Percentiles rank a stretch among this genome's conserved stretches.
Evolutionary conservation across 2,888 invertebrate species (phyloP).

Genomic region (Acronicta aceris): DNA sequence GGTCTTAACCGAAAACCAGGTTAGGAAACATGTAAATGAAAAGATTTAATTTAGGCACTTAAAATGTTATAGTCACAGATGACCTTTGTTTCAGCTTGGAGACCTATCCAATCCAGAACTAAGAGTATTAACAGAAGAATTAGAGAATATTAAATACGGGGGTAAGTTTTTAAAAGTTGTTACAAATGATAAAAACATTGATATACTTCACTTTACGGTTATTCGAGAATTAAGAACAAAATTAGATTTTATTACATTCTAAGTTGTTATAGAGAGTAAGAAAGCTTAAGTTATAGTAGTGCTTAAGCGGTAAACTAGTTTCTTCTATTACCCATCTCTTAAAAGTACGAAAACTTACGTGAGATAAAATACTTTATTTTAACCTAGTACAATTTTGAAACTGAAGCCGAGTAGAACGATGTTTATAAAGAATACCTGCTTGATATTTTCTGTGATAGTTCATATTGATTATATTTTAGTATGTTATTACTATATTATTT

Average conservation of each 20-base stretch:
- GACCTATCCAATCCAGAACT: conserved; percentile 97
- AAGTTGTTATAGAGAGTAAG: neutral
- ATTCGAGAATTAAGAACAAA: neutral
- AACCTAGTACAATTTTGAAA: neutral
- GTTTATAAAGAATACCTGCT: too few species aligned
- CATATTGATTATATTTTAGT: too few species aligned
- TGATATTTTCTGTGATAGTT: neutral
- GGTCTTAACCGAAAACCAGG: too few species aligned
- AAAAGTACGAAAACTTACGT: conserved; percentile 52
- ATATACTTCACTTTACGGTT: neutral
- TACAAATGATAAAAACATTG: neutral
- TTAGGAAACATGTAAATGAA: too few species aligned
- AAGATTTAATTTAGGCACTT: too few species aligned
- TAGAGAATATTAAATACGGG: conserved; percentile 97
- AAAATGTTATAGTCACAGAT: neutral
- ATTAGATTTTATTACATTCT: too few species aligned
- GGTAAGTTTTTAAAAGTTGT: conserved; percentile 88
- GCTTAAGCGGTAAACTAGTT: conserved; percentile 29
- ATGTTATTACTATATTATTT: too few species aligned
- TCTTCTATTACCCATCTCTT: conserved; percentile 32
- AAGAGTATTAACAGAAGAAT: conserved; percentile 96
- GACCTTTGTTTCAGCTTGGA: conserved; percentile 93
- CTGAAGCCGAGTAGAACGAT: neutral
- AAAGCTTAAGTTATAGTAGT: conserved; percentile 21
- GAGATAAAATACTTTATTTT: conserved; percentile 18